These are phyloP conservation scores for Fopius arisanus DNA, from an alignment of 1,140 invertebrate genomes.

Conservation along the genomic window DNA sequence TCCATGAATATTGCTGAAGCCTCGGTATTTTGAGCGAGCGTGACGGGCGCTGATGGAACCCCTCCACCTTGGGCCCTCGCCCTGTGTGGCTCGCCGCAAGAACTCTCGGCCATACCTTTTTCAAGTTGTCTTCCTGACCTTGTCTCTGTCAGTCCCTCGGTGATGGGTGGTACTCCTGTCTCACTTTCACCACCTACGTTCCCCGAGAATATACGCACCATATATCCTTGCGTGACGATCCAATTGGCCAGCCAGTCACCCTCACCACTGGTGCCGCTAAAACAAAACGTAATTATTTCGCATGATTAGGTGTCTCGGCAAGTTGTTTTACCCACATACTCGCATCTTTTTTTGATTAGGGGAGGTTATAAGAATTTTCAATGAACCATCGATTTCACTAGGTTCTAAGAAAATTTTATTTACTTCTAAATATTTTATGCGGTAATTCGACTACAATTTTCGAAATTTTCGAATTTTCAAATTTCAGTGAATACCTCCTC, in stretches of 20 bases:
- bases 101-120: constrained; percentile 47
- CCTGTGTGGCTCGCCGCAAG: constrained; percentile 58
- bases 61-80: constrained; percentile 40
- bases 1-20: background rate
- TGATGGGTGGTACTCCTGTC: background rate
- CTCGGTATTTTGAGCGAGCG: constrained; percentile 56
- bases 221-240: constrained; percentile 53
- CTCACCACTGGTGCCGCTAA: constrained; percentile 34
- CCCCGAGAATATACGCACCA: constrained; percentile 23
- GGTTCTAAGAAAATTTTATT: too few species aligned
- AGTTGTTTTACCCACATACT: constrained; percentile 24
- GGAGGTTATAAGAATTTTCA: background rate
- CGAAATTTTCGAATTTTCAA: too few species aligned
- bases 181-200: constrained; percentile 12
- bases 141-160: background rate
- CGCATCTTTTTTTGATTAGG: constrained; percentile 26
- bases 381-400: too few species aligned
- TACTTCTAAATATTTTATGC: too few species aligned
- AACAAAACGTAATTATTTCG: constrained; percentile 62
- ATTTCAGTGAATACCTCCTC: too few species aligned
- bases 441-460: too few species aligned
- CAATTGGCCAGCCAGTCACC: constrained; percentile 49
- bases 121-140: constrained; percentile 38
- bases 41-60: constrained; percentile 59
- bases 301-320: constrained; percentile 54